A percentile compares a stretch with the other conserved stretches of the same genome.
Evolutionary conservation across 2,888 invertebrate genomes (phyloP).

Genomic region (Noctua janthe): DNA sequence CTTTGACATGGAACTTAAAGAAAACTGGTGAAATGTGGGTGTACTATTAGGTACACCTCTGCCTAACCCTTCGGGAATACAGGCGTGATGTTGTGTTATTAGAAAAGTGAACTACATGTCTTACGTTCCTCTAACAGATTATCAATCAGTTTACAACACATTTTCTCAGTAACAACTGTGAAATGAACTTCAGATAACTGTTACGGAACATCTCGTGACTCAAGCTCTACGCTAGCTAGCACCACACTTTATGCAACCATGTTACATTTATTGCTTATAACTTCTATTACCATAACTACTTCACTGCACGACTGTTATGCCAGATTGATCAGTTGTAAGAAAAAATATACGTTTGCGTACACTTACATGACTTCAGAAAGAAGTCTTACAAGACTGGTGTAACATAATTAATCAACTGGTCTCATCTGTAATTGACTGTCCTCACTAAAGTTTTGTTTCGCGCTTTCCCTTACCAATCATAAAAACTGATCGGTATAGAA

Average conservation of each 20-base stretch:
- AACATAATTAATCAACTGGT: conserved; percentile 20
- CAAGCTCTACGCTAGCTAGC: conserved; percentile 7
- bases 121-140: not conserved
- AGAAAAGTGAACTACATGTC: not conserved
- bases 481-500: too few relatives aligned
- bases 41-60: too few relatives aligned
- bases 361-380: conserved; percentile 32
- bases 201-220: conserved; percentile 44
- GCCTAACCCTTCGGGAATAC: too few relatives aligned
- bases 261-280: conserved; percentile 17
- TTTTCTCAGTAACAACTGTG: conserved; percentile 1
- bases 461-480: too few relatives aligned
- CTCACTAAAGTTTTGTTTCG: too few relatives aligned
- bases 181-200: conserved; percentile 1
- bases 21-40: too few relatives aligned
- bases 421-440: not conserved
- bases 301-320: conserved; percentile 32
- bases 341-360: not conserved
- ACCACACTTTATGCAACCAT: conserved; percentile 29
- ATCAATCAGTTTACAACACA: not conserved
- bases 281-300: conserved; percentile 28
- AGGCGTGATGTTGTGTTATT: too few relatives aligned
- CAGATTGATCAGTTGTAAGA: conserved; percentile 4
- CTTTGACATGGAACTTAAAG: too few relatives aligned
- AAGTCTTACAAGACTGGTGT: conserved; percentile 8